These are phyloP conservation scores for Tragelaphus strepsiceros DNA, from an alignment of 2,113 vertebrate genomes.

Conservation along the genomic window DNA sequence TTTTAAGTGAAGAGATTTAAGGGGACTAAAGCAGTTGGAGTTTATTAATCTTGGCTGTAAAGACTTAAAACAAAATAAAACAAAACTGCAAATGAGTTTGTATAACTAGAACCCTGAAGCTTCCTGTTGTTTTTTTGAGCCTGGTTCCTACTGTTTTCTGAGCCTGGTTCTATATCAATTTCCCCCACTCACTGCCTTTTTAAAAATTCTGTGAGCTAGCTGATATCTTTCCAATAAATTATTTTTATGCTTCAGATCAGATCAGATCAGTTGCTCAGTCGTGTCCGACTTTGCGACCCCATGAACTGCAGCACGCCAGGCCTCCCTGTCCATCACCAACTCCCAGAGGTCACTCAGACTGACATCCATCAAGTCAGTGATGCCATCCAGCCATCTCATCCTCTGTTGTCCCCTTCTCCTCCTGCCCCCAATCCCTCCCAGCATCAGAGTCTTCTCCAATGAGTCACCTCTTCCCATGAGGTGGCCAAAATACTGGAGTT, in stretches of 20 bases:
- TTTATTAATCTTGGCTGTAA: background rate
- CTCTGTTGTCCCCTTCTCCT: too few relatives aligned
- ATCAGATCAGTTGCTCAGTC: too few relatives aligned
- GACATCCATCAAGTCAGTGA: too few relatives aligned
- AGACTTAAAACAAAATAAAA: background rate
- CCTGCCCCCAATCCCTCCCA: too few relatives aligned
- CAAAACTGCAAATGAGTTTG: background rate
- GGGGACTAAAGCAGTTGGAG: background rate
- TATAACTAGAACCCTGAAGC: background rate
- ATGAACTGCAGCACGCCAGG: too few relatives aligned
- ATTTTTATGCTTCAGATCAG: background rate
- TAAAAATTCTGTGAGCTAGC: background rate
- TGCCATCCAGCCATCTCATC: too few relatives aligned
- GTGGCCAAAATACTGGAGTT: too few relatives aligned
- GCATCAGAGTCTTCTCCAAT: too few relatives aligned
- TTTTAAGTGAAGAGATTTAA: background rate
- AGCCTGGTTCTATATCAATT: background rate
- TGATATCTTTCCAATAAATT: background rate
- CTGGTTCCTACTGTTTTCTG: background rate
- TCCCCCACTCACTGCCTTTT: background rate
- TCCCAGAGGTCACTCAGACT: too few relatives aligned
- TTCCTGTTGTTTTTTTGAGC: background rate
- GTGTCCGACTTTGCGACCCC: too few relatives aligned
- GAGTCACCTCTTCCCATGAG: too few relatives aligned
- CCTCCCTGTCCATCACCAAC: too few relatives aligned